Evolutionary conservation across 1,140 invertebrate species (phyloP), one percentile per base, ranked within the genome.

Genomic region (Bicyclus anynana): DNA sequence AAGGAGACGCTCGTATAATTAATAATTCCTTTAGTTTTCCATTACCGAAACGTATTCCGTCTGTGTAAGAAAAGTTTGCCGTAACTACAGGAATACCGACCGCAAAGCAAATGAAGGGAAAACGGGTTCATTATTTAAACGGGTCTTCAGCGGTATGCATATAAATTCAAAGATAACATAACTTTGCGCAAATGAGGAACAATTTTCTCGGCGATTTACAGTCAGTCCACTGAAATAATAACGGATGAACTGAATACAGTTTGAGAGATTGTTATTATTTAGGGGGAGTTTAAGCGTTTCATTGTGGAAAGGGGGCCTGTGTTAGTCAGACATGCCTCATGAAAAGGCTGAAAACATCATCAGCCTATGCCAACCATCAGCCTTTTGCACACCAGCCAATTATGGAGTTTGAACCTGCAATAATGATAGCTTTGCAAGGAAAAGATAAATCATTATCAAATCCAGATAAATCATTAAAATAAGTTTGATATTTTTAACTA

Each of bases 81-180:
- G 23, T 16, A 26, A 53, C 38, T 42, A 37, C 23, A 42, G 67
- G 46, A 26, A 12, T 16, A 44, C 20, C 35, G 44, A 56, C 46
- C 53, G 33, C 49, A 58, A 47, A 53, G 33, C 23, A 59, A 59
- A 53, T 53, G 50, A 35, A 59, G 57, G 47, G 57, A 47, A 52
- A 59, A 59, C 40, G 40, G 44, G 42, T 27, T 33, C 42, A 47
- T 53, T 53, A 59, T 53, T 59, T 59, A 53, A 59, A 53, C 50
- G 23, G 33, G 29, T 53, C 57, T 59, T 53, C 50, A 59, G 21
- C 50, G 44, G 50, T 47, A 59, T 59, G 57, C 57, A 59, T 59
- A 59, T 59, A 53, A 59, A 59, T 59, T 52, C 57, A 59, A 59
- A 59, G 57, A 59, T 53, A 59, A 59, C 57, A 59, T 59, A 53